These are phyloP conservation scores for Perithous albicinctus DNA, from an alignment of 2,888 invertebrate genomes.

Conservation along the genomic window DNA sequence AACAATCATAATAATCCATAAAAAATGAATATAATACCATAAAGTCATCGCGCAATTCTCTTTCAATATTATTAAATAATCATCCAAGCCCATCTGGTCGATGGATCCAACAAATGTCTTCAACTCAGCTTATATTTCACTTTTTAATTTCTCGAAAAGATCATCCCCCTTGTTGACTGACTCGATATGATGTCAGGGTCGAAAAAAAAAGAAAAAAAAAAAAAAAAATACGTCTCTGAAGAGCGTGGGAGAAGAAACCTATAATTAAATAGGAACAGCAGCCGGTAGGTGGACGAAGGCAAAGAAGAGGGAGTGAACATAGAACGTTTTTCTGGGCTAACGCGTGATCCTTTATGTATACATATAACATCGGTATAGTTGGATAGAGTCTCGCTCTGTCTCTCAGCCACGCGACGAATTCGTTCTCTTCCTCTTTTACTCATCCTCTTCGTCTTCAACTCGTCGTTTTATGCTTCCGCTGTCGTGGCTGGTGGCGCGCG, in stretches of 20 bases:
- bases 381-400: conserved; percentile 35
- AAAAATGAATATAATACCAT: no score
- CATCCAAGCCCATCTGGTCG: no score
- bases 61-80: no score
- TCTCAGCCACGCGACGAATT: conserved; percentile 50
- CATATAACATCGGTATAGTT: no score
- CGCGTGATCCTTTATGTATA: conserved; percentile 62
- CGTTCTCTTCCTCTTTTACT: conserved; percentile 45
- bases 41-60: no score
- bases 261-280: conserved; percentile 66
- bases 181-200: conserved; percentile 35
- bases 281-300: conserved; percentile 60
- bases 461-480: conserved; percentile 54
- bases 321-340: conserved; percentile 71
- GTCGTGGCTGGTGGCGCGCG: conserved; percentile 45
- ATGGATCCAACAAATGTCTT: no score
- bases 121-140: no score
- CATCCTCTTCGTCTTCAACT: conserved; percentile 9
- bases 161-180: conserved; percentile 51
- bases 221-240: no score
- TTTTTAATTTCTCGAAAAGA: conserved; percentile 15
- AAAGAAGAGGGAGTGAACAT: conserved; percentile 18
- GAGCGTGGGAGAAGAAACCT: conserved; percentile 52
- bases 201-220: no score
- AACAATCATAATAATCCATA: no score